phyloP scores from a whole-genome alignment of 2,113 vertebrate genomes.

The Uria lomvia region DNA sequence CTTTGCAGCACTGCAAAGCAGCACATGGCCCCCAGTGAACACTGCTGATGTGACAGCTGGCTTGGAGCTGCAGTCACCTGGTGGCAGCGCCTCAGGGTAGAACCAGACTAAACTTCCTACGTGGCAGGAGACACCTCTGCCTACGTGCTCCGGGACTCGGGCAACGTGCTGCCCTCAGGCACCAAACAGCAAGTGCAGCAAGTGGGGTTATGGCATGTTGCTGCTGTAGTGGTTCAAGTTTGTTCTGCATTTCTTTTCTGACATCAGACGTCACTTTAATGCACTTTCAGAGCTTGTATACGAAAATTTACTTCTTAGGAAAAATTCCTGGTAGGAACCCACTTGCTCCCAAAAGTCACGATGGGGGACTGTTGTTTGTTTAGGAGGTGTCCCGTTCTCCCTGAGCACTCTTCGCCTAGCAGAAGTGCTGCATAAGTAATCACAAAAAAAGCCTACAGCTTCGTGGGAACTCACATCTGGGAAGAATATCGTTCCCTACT shows the following conservation, averaged over 20 bases:
- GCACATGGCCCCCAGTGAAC: background rate
- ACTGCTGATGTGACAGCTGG: background rate
- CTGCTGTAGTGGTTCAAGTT: background rate
- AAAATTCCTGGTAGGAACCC: background rate
- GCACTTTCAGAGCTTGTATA: background rate
- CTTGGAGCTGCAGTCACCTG: background rate
- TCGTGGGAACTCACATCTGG: background rate
- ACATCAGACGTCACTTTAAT: background rate
- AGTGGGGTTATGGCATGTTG: background rate
- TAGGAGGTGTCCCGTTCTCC: background rate
- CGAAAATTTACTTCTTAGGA: background rate
- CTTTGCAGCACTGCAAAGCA: background rate
- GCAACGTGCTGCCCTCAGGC: background rate
- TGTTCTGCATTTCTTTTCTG: background rate
- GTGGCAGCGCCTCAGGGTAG: background rate
- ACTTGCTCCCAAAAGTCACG: background rate
- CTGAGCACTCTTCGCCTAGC: background rate
- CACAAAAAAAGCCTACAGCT: background rate
- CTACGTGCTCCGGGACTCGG: background rate
- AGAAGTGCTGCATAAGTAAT: background rate
- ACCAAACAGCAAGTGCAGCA: background rate
- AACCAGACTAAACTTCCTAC: background rate
- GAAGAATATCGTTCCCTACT: background rate
- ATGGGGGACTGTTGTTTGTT: background rate
- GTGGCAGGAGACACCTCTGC: constrained; percentile 8